A percentile compares a stretch with the other conserved stretches of the same genome.
phyloP scores from a whole-genome alignment of 2,888 invertebrate species.

The Heliconius sara region DNA sequence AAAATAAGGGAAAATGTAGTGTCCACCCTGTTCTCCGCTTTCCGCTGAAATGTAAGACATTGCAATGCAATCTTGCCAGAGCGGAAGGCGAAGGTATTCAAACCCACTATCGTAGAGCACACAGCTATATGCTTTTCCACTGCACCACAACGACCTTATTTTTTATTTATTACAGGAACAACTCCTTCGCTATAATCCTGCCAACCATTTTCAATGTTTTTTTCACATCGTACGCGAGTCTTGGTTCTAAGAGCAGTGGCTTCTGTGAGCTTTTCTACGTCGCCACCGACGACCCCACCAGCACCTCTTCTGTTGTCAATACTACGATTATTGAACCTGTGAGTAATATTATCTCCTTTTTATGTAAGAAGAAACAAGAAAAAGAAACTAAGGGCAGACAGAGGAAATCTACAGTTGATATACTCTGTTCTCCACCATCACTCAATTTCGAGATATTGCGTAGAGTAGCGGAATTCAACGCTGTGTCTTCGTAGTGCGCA shows the following conservation, averaged over 20 bases:
- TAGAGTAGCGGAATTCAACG: no score
- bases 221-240: constrained; percentile 70
- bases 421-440: no score
- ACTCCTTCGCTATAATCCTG: constrained; percentile 82
- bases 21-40: background rate
- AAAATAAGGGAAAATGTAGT: background rate
- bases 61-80: background rate
- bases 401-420: background rate
- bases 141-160: background rate
- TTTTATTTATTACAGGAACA: constrained; percentile 64
- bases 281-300: background rate
- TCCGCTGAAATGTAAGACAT: no score
- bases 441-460: no score
- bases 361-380: background rate
- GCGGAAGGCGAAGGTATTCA: background rate
- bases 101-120: no score
- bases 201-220: constrained; percentile 84
- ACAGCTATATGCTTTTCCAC: background rate
- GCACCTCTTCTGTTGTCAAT: constrained; percentile 50
- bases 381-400: background rate
- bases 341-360: background rate
- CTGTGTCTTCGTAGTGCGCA: no score
- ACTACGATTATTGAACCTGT: constrained; percentile 48
- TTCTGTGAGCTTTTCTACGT: constrained; percentile 67
- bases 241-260: constrained; percentile 55